Conservation (phyloP, 2,113 vertebrate species). For the Oncorhynchus gorbuscha region DNA sequence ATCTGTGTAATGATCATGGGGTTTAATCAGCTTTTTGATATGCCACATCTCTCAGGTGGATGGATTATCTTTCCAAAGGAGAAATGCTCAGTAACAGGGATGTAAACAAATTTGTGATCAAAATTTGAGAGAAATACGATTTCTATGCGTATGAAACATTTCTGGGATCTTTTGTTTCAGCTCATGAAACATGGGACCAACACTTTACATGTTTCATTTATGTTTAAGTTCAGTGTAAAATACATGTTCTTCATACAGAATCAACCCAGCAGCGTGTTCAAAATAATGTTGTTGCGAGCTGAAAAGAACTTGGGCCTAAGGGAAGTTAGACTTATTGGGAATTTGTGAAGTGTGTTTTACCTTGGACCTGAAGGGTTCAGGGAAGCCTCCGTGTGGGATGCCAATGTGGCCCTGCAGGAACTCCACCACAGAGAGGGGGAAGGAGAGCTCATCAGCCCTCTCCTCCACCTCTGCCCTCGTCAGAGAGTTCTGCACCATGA, state of each 20-base stretch:
- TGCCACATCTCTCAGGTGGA: too few relatives aligned
- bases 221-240: neutral
- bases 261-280: neutral
- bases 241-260: neutral
- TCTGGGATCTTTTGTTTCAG: too few relatives aligned
- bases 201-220: too few relatives aligned
- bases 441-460: constrained; percentile 88
- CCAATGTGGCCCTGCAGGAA: constrained; percentile 92
- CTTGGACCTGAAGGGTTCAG: constrained; percentile 89
- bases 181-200: too few relatives aligned
- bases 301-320: neutral
- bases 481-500: constrained; percentile 94
- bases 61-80: too few relatives aligned
- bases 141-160: too few relatives aligned
- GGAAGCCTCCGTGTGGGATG: constrained; percentile 89
- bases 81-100: too few relatives aligned
- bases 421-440: constrained; percentile 90
- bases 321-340: neutral
- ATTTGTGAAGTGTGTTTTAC: constrained; percentile 53
- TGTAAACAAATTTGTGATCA: too few relatives aligned
- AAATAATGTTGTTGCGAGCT: neutral
- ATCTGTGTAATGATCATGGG: too few relatives aligned
- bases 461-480: constrained; percentile 82
- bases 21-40: too few relatives aligned
- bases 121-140: too few relatives aligned